phyloP scores from a whole-genome alignment of 2,797 vertebrate genomes.

The Etheostoma nigrum region DNA sequence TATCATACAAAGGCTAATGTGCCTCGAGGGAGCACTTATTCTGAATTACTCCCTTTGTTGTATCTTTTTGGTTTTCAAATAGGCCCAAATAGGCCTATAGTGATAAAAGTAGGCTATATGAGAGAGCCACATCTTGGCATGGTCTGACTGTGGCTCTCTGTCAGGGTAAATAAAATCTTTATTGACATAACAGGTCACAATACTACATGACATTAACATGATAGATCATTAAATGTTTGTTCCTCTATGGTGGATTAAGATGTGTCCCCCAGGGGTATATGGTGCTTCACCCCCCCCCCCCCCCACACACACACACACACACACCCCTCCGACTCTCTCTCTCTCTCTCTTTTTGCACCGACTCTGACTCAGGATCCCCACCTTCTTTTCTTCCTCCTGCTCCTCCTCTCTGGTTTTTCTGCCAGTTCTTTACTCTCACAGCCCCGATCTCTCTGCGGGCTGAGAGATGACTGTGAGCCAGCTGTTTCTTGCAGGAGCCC shows the following conservation, averaged over 20 bases:
- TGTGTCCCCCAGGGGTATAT: background rate
- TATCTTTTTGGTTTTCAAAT: slow-evolving; percentile 23
- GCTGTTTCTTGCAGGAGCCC: slow-evolving; percentile 55
- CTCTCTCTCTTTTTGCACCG: background rate
- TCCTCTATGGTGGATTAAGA: background rate
- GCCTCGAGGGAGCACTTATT: background rate
- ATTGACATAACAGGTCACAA: background rate
- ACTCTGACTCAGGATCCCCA: slow-evolving; percentile 46
- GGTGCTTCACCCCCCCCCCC: no score
- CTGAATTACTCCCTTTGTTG: slow-evolving; percentile 13
- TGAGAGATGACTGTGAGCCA: slow-evolving; percentile 61
- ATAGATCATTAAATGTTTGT: background rate
- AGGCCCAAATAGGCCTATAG: background rate
- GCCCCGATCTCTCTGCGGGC: slow-evolving; percentile 34
- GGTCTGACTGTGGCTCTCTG: background rate
- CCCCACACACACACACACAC: no score
- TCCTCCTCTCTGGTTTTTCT: slow-evolving; percentile 19
- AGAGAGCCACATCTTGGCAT: background rate
- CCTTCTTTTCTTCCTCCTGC: slow-evolving; percentile 14
- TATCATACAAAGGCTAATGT: slow-evolving; percentile 1
- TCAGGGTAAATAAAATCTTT: no score
- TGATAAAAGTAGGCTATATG: background rate
- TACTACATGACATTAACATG: background rate
- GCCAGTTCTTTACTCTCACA: slow-evolving; percentile 24
- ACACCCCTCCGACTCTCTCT: background rate